A percentile compares a stretch with the other conserved stretches of the same genome.
phyloP scores from a whole-genome alignment of 2,888 invertebrate species.

The Cremastinae sp. region DNA sequence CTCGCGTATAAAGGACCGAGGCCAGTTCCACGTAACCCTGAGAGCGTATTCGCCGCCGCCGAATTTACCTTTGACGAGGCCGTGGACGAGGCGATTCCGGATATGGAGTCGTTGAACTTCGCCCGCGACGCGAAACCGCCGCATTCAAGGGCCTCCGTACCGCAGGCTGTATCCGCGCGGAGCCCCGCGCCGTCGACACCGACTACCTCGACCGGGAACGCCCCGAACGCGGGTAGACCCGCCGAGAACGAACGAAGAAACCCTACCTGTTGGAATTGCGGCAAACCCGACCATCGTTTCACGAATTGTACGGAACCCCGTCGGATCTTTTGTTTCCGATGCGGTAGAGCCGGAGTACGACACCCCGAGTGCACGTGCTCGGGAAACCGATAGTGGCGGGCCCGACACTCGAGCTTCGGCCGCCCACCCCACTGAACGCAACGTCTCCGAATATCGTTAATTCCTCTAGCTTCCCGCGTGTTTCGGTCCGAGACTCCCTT shows the following conservation, averaged over 20 bases:
- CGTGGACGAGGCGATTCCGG: too few relatives aligned
- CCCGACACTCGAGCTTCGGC: rapidly evolving
- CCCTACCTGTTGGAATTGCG: slow-evolving; percentile 10
- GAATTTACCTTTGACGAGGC: neutral
- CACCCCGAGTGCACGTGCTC: neutral
- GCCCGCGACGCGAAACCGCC: too few relatives aligned
- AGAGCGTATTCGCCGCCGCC: neutral
- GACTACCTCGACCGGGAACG: neutral
- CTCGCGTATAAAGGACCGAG: neutral
- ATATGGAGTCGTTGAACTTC: too few relatives aligned
- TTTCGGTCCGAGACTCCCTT: neutral
- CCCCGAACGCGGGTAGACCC: neutral
- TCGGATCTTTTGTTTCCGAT: slow-evolving; percentile 5
- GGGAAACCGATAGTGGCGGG: slow-evolving; percentile 28
- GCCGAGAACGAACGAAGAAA: neutral
- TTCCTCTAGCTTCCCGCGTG: neutral
- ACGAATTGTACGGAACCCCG: neutral
- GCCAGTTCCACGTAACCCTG: neutral
- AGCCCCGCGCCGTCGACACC: neutral
- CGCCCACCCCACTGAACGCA: neutral
- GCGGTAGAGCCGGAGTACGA: neutral
- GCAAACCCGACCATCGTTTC: neutral
- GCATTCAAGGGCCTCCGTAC: too few relatives aligned
- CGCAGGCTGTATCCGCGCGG: neutral
- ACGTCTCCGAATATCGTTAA: neutral